Conservation (phyloP, 2,797 vertebrate species). For the Oreonectes daqikongensis region DNA sequence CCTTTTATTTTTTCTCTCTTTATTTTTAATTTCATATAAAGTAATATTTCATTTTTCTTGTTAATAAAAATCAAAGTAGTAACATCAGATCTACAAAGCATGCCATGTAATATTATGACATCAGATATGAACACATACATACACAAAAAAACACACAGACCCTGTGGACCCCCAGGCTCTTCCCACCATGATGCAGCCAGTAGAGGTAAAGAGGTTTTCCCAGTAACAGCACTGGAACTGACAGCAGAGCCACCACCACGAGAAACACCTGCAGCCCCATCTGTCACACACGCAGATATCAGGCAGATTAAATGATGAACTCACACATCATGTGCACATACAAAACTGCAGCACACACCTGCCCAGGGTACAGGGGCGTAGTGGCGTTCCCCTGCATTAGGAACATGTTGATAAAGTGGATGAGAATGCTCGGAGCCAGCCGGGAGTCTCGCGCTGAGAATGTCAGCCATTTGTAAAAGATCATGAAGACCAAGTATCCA, state of each 20-base stretch:
- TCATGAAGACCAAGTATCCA: conserved; percentile 94
- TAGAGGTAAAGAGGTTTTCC: conserved; percentile 93
- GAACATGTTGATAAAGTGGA: conserved; percentile 98
- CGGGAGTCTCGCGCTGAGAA: conserved; percentile 81
- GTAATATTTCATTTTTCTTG: too few species aligned
- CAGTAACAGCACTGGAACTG: conserved; percentile 89
- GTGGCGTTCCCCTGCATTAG: conserved; percentile 78
- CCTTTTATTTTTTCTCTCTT: too few species aligned
- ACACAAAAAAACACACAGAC: conserved; percentile 72
- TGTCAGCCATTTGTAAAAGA: conserved; percentile 91
- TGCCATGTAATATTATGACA: not conserved
- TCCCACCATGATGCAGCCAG: conserved; percentile 88
- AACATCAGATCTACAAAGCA: not conserved
- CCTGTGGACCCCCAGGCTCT: conserved; percentile 83
- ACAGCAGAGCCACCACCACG: conserved; percentile 81
- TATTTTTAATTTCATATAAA: too few species aligned
- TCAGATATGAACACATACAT: conserved; percentile 37
- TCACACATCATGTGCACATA: not conserved
- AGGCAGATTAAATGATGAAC: conserved; percentile 12
- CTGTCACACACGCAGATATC: conserved; percentile 68
- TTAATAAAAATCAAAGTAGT: not conserved
- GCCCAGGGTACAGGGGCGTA: conserved; percentile 81
- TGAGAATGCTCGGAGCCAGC: conserved; percentile 91
- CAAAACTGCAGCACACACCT: conserved; percentile 72
- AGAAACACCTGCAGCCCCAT: conserved; percentile 84